phyloP scores from a whole-genome alignment of 2,888 invertebrate genomes.

The Hydraecia micacea region DNA sequence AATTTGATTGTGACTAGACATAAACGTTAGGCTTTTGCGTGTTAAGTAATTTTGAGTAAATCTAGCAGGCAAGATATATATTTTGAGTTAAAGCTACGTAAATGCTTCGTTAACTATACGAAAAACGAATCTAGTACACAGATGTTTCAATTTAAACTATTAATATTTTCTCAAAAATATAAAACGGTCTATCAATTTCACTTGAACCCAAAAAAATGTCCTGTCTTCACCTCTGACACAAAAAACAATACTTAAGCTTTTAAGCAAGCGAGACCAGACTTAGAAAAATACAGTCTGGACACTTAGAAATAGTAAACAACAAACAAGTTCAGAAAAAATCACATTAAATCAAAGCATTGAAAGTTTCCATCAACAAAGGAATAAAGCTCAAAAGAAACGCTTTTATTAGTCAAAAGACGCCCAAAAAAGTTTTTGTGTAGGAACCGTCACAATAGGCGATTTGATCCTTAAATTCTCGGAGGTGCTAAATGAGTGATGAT shows the following conservation, averaged over 20 bases:
- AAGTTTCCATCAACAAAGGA: slow-evolving; percentile 47
- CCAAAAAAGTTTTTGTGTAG: slow-evolving; percentile 51
- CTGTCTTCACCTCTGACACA: not conserved
- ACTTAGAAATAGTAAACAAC: slow-evolving; percentile 30
- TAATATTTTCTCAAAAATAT: not conserved
- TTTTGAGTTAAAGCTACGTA: not conserved
- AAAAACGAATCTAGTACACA: not conserved
- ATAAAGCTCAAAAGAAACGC: slow-evolving; percentile 56
- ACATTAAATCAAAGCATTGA: slow-evolving; percentile 47
- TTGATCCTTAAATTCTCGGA: slow-evolving; percentile 56
- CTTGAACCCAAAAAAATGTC: slow-evolving; percentile 1
- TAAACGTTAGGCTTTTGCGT: not conserved
- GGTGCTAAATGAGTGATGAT: slow-evolving; percentile 58
- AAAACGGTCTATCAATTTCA: not conserved
- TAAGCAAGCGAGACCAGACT: not conserved
- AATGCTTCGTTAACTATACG: not conserved
- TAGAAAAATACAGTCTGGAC: slow-evolving; percentile 11
- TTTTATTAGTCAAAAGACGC: slow-evolving; percentile 62
- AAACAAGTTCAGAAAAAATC: slow-evolving; percentile 26
- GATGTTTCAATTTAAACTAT: not conserved
- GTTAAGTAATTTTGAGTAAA: slow-evolving; percentile 1
- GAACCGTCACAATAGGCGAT: slow-evolving; percentile 58
- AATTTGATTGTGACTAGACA: slow-evolving; percentile 23
- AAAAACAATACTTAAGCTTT: slow-evolving; percentile 23
- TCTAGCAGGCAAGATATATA: not conserved